Evolutionary conservation across 2,113 vertebrate genomes (phyloP).

Genomic region (Equus przewalskii): DNA sequence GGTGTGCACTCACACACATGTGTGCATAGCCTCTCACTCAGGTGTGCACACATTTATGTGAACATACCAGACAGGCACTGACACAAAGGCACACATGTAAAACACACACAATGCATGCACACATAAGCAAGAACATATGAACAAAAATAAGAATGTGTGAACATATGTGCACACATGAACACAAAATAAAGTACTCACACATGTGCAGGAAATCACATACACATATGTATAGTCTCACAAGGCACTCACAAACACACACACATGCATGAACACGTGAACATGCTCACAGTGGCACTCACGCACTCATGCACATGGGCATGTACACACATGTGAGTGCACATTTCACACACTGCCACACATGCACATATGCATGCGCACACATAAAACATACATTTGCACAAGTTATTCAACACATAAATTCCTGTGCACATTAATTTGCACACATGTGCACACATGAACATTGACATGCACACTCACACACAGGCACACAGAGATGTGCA

Average conservation of each 20-base stretch:
- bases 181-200: not conserved
- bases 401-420: not conserved
- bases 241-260: too few species aligned
- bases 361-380: accelerated
- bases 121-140: accelerated
- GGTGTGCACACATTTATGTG: not conserved
- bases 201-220: not conserved
- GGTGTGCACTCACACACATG: not conserved
- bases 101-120: not conserved
- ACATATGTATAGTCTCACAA: not conserved
- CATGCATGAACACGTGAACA: accelerated
- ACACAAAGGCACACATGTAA: not conserved
- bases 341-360: not conserved
- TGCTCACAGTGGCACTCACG: not conserved
- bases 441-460: not conserved
- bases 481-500: too few species aligned
- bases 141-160: accelerated
- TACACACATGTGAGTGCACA: not conserved
- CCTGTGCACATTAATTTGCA: not conserved
- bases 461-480: accelerated
- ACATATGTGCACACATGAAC: accelerated
- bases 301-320: not conserved
- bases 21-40: accelerated
- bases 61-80: not conserved
- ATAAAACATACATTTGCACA: not conserved